A percentile compares a stretch with the other conserved stretches of the same genome.
Evolutionary conservation across 1,140 invertebrate genomes (phyloP).

Genomic region (Drosophila sp.): DNA sequence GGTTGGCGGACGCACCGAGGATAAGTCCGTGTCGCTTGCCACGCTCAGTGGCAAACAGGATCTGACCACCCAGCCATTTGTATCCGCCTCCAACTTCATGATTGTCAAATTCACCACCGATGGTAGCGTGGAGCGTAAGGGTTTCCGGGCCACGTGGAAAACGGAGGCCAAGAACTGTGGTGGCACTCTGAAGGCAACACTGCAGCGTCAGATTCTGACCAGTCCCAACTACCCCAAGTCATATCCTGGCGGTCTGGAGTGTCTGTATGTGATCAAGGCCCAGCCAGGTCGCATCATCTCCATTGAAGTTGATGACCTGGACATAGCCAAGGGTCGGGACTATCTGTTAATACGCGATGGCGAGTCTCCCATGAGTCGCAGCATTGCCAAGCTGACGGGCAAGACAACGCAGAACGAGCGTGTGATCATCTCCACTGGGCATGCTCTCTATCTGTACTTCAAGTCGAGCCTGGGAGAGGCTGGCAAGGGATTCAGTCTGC

Average conservation of each 20-base stretch:
- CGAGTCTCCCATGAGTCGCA: constrained; percentile 92
- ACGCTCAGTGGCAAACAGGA: constrained; percentile 96
- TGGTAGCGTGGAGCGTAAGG: constrained; percentile 96
- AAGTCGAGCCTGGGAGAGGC: constrained; percentile 95
- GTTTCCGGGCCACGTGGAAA: constrained; percentile 97
- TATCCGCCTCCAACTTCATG: constrained; percentile 98
- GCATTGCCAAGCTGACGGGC: constrained; percentile 93
- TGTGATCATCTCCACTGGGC: constrained; percentile 95
- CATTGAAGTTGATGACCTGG: constrained; percentile 95
- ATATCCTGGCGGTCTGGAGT: constrained; percentile 97
- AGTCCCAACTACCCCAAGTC: constrained; percentile 96
- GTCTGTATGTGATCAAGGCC: constrained; percentile 95
- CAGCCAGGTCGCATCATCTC: constrained; percentile 95
- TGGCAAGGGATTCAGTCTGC: constrained; percentile 95
- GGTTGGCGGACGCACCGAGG: constrained; percentile 97
- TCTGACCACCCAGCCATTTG: constrained; percentile 92
- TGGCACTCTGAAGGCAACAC: constrained; percentile 91
- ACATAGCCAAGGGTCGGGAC: constrained; percentile 93
- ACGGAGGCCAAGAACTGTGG: constrained; percentile 96
- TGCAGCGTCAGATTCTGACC: constrained; percentile 92
- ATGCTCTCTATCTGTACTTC: constrained; percentile 95
- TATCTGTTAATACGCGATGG: constrained; percentile 96
- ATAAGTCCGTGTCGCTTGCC: constrained; percentile 95
- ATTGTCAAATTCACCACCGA: constrained; percentile 98
- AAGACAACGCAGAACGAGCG: constrained; percentile 90